Evolutionary conservation across 1,140 invertebrate genomes (phyloP), one percentile per base, ranked within the genome.

Genomic region (Trypoxylus dichotomus): DNA sequence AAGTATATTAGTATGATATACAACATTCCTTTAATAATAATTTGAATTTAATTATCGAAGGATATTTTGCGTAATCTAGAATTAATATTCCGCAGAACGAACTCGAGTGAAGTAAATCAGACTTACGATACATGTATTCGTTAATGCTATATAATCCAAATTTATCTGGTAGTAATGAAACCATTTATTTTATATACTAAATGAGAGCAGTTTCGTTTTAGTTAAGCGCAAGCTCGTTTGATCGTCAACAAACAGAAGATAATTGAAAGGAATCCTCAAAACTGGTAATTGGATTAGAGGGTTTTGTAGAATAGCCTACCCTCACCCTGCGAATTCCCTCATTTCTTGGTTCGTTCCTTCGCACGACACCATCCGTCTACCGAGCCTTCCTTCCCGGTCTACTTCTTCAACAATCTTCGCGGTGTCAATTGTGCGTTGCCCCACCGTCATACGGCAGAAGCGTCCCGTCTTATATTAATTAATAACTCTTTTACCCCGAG

Each of bases 241-340:
- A 63, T 63, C 60, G 25, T 63, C 60, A 63, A 63, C 60, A 63
- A 63, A 63, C 60, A 63, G 60, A 63, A 63, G 25, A 63, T 63
- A 63, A 63, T 63, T 63, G 60, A 63, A 63, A 63, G 60, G 60
- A 47, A 63, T 63, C 60, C 60, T 63, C 60, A 63, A 63, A 63
- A 63, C 60, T 63, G 60, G 60, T 63, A 63, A 63, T 63, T 63
- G 60, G 60, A 63, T 47, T 63, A 63, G 21, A 19, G 60, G 60
- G 60, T 63, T 63, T 63, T 63, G 60, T 27, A 47, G 60, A 63
- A 21, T 63, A 63, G 60, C 60, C 60, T 19, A 63, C 60, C 25
- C 60, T 63, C 60, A 63, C 19, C 21, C 60, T 19, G 3, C 43
- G 43, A 47, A 15, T 63, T 19, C 19, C 19, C 21, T 27, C 19